Evolutionary conservation across 92 coral and sea anemone species (phyloP), one percentile per base, ranked within the genome.

Genomic region (Phenganax stokvisi): DNA sequence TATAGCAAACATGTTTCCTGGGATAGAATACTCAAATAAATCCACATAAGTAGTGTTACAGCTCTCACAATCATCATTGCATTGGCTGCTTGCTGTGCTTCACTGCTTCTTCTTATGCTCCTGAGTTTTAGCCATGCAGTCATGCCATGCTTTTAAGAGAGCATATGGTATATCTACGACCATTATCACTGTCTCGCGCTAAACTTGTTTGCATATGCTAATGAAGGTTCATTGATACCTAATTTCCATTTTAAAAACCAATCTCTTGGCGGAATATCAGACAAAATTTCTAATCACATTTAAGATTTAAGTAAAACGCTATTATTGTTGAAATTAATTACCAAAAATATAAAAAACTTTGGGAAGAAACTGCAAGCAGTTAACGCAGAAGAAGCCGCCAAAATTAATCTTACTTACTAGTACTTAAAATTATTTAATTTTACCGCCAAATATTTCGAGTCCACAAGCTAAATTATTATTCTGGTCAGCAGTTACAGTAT

Each of bases 201-300:
- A 59, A 79, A 88, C 82, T 85, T 77, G 56, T 84, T 87, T 30
- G 87, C 88, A 86, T 86, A 83, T 51, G 54, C 58, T 69, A 89
- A 77, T 28, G 86, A 86, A 65, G 88, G 89, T 30, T 78, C 84
- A 80, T 84, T 86, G 47, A 86, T 80, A 2, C 29, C 53, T 73
- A 89, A 44, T 80, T 84, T 84, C 76, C 79, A 81, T 67, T 89
- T 71, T 58, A 83, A 84, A 77, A 78, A 87, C 65, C 88, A 76
- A 6, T 87, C 74, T 27, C 76, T 20, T 20, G 81, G 77, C 27
- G 91, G 76, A 53, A 81, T 66, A 80, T 89, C 86, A 37, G 86
- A 86, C 89, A 85, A 20, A 20, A 20, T 20, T 20, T 20, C 25
- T 20, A 20, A 20, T 20, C 25, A 20, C 25, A 20, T 20, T 20